Conservation (phyloP, 2,888 invertebrate genomes). For the Sthenelais limicola region DNA sequence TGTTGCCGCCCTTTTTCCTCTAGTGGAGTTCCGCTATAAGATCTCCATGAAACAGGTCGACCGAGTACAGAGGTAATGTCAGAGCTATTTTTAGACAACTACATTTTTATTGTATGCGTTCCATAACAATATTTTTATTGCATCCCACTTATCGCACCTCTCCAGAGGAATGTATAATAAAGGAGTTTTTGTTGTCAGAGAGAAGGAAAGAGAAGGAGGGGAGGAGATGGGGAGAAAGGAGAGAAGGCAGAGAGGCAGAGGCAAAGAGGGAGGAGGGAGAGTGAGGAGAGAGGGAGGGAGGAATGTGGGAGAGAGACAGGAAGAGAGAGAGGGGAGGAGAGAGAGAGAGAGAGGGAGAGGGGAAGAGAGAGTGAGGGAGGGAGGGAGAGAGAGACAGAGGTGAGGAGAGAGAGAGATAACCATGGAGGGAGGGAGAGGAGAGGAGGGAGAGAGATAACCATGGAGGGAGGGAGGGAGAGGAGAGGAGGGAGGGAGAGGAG, state of each 20-base stretch:
- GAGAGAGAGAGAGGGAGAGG: neutral
- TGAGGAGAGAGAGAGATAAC: neutral
- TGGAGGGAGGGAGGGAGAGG: neutral
- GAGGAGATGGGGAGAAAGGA: slow-evolving; percentile 4
- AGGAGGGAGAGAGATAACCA: neutral
- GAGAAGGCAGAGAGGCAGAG: no score
- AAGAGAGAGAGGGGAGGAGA: neutral
- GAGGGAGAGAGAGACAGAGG: neutral
- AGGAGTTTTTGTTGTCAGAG: no score
- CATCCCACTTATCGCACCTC: no score
- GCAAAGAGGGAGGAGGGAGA: neutral
- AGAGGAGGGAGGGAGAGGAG: slow-evolving; percentile 10
- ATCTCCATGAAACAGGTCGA: no score
- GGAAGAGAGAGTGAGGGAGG: neutral
- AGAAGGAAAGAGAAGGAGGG: neutral
- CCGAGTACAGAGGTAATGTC: no score
- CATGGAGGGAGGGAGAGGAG: neutral
- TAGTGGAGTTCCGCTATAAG: no score
- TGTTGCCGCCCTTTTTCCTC: no score
- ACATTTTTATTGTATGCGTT: no score
- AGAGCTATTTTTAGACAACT: no score
- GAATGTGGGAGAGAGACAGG: neutral
- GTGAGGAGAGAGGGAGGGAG: neutral
- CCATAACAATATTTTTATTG: no score
- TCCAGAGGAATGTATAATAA: no score